A percentile compares a stretch with the other conserved stretches of the same genome.
Conservation (phyloP, 1,140 invertebrate genomes). For the Drosophila suzukii region DNA sequence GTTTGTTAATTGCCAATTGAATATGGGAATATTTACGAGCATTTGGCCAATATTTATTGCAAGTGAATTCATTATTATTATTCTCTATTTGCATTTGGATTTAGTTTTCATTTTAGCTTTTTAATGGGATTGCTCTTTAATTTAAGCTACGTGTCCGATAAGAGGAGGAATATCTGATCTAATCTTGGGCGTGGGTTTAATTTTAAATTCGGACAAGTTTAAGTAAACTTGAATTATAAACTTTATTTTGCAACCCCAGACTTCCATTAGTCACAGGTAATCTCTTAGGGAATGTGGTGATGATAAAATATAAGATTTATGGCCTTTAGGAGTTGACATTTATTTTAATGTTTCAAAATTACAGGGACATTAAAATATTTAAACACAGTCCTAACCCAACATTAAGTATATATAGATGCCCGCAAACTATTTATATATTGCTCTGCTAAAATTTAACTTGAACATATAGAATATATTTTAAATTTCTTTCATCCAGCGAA, state of each 20-base stretch:
- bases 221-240: not conserved
- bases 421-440: not conserved
- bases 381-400: not conserved
- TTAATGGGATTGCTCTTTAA: conserved; percentile 22
- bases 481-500: not conserved
- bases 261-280: not conserved
- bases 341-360: not conserved
- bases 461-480: not conserved
- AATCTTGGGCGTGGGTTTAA: conserved; percentile 6
- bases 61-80: conserved; percentile 35
- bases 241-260: too few relatives aligned
- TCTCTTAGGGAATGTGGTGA: not conserved
- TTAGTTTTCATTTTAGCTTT: conserved; percentile 5
- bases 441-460: not conserved
- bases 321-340: not conserved
- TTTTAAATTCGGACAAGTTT: not conserved
- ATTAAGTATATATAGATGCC: not conserved
- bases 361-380: not conserved
- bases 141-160: conserved; percentile 39
- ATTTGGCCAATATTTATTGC: conserved; percentile 23
- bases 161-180: conserved; percentile 1
- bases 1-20: conserved; percentile 7
- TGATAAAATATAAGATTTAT: conserved; percentile 5
- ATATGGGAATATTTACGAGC: conserved; percentile 20
- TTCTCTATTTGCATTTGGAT: conserved; percentile 12